Percentiles rank a stretch among this genome's conserved stretches.
Evolutionary conservation across 2,888 invertebrate species (phyloP).

Genomic region (Blomia tropicalis): DNA sequence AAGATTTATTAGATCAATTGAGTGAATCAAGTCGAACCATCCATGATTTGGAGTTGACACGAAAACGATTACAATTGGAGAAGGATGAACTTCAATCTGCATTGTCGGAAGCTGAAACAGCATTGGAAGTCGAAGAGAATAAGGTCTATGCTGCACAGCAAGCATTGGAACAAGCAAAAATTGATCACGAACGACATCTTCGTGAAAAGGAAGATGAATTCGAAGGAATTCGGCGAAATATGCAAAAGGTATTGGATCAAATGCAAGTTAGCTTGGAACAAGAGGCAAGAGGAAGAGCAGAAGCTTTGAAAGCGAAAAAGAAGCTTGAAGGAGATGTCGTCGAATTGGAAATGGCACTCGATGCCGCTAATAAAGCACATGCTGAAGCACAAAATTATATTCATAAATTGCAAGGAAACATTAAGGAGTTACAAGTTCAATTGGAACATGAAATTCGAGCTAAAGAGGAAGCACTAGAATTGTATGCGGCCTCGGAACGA

Average conservation of each 20-base stretch:
- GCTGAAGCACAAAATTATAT: conserved; percentile 98
- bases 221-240: conserved; percentile 98
- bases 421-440: conserved; percentile 86
- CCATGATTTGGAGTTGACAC: conserved; percentile 96
- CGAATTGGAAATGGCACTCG: conserved; percentile 94
- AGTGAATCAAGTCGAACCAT: conserved; percentile 99
- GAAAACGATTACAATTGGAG: conserved; percentile 95
- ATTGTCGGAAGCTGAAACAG: conserved; percentile 95
- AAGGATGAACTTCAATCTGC: conserved; percentile 99
- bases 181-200: conserved; percentile 97
- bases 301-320: conserved; percentile 99
- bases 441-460: conserved; percentile 96
- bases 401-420: conserved; percentile 93
- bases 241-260: conserved; percentile 97
- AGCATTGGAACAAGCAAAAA: conserved; percentile 93
- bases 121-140: conserved; percentile 98
- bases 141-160: conserved; percentile 84
- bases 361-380: conserved; percentile 96
- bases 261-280: conserved; percentile 99
- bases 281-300: conserved; percentile 98
- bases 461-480: conserved; percentile 92
- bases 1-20: conserved; percentile 97
- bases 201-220: conserved; percentile 99
- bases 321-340: conserved; percentile 99
- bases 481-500: conserved; percentile 89